Conservation (phyloP, 2,797 vertebrate genomes). For the Scarus forsteni region DNA sequence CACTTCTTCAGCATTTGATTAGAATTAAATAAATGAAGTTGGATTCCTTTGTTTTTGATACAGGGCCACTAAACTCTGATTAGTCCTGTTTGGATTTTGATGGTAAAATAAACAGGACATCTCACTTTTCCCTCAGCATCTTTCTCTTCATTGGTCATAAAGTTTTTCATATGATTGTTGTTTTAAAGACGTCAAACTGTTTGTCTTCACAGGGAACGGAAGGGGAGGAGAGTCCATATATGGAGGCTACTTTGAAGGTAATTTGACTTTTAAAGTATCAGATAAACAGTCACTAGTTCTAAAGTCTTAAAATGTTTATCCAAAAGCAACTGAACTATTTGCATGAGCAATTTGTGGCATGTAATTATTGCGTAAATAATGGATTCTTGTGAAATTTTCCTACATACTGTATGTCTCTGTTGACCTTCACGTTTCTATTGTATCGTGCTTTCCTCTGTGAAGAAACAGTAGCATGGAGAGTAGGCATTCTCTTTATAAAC, state of each 20-base stretch:
- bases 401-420: constrained; percentile 37
- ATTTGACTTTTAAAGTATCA: constrained; percentile 64
- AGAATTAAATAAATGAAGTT: too few relatives aligned
- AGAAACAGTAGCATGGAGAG: constrained; percentile 91
- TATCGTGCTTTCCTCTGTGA: constrained; percentile 62
- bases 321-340: constrained; percentile 70
- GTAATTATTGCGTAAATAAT: constrained; percentile 83
- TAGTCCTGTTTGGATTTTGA: too few relatives aligned
- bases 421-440: constrained; percentile 63
- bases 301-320: constrained; percentile 27
- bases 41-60: too few relatives aligned
- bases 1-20: too few relatives aligned
- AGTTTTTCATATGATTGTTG: too few relatives aligned
- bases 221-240: constrained; percentile 99
- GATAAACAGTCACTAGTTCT: constrained; percentile 14
- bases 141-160: too few relatives aligned
- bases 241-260: constrained; percentile 99
- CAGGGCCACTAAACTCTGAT: too few relatives aligned
- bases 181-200: background rate
- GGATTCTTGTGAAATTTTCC: constrained; percentile 67
- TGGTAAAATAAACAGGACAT: too few relatives aligned
- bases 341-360: constrained; percentile 93
- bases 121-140: too few relatives aligned
- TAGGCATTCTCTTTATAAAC: constrained; percentile 97
- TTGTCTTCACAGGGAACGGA: constrained; percentile 89